phyloP scores from a whole-genome alignment of 1,140 invertebrate genomes.

The Leptestheria dahalacensis region DNA sequence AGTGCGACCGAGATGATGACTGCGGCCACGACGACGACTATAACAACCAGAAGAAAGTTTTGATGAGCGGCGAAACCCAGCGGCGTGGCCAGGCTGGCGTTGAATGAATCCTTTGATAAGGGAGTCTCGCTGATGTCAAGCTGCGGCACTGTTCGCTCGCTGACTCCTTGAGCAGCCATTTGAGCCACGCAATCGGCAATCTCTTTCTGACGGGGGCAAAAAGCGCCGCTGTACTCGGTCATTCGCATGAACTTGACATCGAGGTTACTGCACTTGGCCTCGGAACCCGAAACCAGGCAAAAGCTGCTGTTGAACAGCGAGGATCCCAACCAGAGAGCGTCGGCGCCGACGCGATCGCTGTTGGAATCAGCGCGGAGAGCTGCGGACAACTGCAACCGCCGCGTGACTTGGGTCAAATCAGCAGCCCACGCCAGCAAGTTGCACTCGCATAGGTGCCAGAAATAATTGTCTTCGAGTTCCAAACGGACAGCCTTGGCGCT shows the following conservation, averaged over 20 bases:
- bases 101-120: neutral
- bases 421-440: constrained; percentile 2
- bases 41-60: neutral
- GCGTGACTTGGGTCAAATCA: constrained; percentile 10
- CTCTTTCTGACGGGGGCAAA: neutral
- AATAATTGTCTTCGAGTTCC: constrained; percentile 6
- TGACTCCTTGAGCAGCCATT: neutral
- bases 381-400: neutral
- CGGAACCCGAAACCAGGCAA: neutral
- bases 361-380: neutral
- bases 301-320: constrained; percentile 8
- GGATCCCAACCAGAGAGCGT: constrained; percentile 8
- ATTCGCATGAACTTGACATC: constrained; percentile 1
- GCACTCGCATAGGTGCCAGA: constrained; percentile 11
- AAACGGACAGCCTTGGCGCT: constrained; percentile 1
- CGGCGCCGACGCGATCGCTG: too few relatives aligned
- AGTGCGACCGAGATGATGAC: neutral
- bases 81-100: neutral
- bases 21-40: neutral
- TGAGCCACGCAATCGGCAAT: neutral
- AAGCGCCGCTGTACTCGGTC: constrained; percentile 6
- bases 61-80: neutral
- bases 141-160: neutral
- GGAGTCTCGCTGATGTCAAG: neutral
- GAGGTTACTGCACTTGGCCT: neutral